Percentiles rank a stretch among this genome's conserved stretches.
These are phyloP conservation scores for Gandaritis pyraliata DNA, from an alignment of 2,888 invertebrate species.

Conservation along the genomic window DNA sequence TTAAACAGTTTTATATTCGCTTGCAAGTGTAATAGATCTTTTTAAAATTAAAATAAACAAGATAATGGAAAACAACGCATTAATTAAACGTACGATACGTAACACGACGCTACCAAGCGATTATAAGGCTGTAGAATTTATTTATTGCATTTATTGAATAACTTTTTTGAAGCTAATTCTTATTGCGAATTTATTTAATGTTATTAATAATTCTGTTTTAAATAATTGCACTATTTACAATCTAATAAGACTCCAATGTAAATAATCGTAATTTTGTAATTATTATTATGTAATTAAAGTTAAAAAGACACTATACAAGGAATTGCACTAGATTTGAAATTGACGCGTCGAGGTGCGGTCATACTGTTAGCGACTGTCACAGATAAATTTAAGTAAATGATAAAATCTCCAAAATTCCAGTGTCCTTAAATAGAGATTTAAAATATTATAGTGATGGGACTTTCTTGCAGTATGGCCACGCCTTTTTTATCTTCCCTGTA, in stretches of 20 bases:
- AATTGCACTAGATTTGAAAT: conserved; percentile 32
- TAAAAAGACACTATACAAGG: conserved; percentile 29
- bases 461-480: conserved; percentile 31
- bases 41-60: neutral
- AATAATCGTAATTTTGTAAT: conserved; percentile 30
- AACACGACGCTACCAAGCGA: neutral
- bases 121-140: neutral
- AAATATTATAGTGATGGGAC: conserved; percentile 15
- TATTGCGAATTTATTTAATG: neutral
- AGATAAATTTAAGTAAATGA: conserved; percentile 13
- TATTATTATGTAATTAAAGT: conserved; percentile 27
- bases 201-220: neutral
- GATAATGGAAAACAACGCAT: neutral
- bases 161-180: neutral
- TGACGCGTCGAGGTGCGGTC: conserved; percentile 11
- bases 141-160: conserved; percentile 4
- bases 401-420: conserved; percentile 27
- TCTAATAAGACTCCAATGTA: conserved; percentile 27
- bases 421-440: conserved; percentile 32
- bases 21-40: too few species aligned
- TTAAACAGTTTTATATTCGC: neutral
- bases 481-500: conserved; percentile 12
- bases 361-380: conserved; percentile 21
- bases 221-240: conserved; percentile 19
- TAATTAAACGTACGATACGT: neutral